Evolutionary conservation across 2,888 invertebrate species (phyloP), one percentile per base, ranked within the genome.

Genomic region (Clepsis dumicolana): DNA sequence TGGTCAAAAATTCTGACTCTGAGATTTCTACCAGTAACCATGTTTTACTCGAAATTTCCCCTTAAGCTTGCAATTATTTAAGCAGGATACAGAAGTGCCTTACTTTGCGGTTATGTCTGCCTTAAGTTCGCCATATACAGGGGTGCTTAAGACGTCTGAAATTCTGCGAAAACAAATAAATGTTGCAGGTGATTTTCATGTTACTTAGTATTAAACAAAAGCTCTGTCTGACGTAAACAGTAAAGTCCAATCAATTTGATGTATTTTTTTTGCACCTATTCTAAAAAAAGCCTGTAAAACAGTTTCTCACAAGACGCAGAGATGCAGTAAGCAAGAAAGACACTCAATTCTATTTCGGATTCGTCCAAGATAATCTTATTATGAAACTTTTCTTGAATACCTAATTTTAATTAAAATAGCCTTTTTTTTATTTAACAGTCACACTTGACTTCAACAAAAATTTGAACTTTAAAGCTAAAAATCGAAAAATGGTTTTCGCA

Each of bases 71-170:
- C 44, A 25, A 53, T 53, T 53, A 53, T 53, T 52, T n/a, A 53
- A 53, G 27, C 21, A n/a, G n/a, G 7, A 53, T 53, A 53, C 53
- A 48, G 48, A 44, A 48, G 21, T 48, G 21, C 21, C 21, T 48
- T 21, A 48, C 48, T 48, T 48, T 48, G 48, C 21, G 48, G 48
- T 48, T 21, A 48, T 10, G 48, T 12, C 10, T 48, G 21, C 21
- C 21, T 48, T 21, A 48, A 21, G 48, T 48, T 21, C 10, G 10
- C 21, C 48, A 12, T 48, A 48, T 12, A 48, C 38, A 0, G 8
- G 48, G 21, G 21, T 21, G 18, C 48, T 48, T 48, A 48, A 48
- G 48, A 12, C 12, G 48, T 48, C 48, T 21, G 4, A 10, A 48
- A 18, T 21, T 48, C 21, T 2, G 21, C 14, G 48, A 21, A 12